Evolutionary conservation across 2,888 invertebrate genomes (phyloP), one percentile per base, ranked within the genome.

Genomic region (Mechanitis mazaeus): DNA sequence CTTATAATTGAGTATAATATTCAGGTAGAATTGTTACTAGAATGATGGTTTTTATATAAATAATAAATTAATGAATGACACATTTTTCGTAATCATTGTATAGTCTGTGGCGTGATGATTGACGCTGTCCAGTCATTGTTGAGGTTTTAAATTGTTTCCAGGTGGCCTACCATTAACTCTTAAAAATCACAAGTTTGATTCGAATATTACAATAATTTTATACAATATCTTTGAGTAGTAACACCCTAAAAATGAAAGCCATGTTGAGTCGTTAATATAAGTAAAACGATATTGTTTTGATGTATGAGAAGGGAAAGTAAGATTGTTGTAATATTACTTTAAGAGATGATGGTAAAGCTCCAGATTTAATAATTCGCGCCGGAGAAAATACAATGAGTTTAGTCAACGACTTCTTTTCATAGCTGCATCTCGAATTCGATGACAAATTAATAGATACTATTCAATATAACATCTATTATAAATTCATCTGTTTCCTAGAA

Each of bases 11-110:
- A 83, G 80, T 86, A 87, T 72, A 74, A 79, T 83, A 88, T 85
- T 81, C 87, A 77, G 79, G 89, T 89, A 90, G 89, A 84, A 75
- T 90, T 90, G 90, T 90, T 90, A 90, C 79, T 90, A 89, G 87
- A 85, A 81, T 83, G 86, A 84, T 86, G 87, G 83, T 87, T 89
- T 88, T 88, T 88, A 80, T 83, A 83, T 77, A 86, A 85, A 60
- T 53, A 69, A 79, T 79, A 79, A 80, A 72, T 77, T 78, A 76
- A 78, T 78, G 78, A 76, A 83, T 78, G 75, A 80, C 74, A 74
- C 76, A 76, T 77, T 73, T 74, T 72, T 42, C 9, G 9, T 67
- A 63, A 67, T 61, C 74, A 69, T 75, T 74, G 72, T 74, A 79
- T 76, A 83, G 79, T 77, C 76, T 78, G 77, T 67, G 72, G 67